Base-by-base conservation (phyloP, 1,140 invertebrate species). In the Microplitis mediator region DNA sequence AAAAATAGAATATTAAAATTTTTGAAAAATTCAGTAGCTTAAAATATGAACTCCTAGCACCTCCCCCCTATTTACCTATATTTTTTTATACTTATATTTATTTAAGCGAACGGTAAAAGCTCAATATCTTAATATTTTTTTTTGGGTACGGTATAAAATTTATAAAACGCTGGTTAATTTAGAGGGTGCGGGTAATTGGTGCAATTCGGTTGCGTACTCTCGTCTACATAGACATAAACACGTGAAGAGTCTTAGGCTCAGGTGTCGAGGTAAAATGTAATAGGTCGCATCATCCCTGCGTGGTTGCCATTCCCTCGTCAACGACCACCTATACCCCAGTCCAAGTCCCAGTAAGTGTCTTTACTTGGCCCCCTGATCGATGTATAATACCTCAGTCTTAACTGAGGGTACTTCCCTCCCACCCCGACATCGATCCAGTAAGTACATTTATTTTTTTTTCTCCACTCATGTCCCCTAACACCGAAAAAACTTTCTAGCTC, bases 241-340 rank as follows among this genome's bases (percentile, higher is more conserved):
- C 8, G 39, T 23, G 23, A 45, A 11, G 39, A 11, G 39, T 50
- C 64, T 45, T 5, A 69, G 67, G 66, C 72, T 73, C 72, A 73
- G 72, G 72, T 73, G 72, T 69, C 60, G 60, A 56, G 13, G 64
- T 51, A 36, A 35, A 13, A 36, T 8, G 72, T 69, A 73, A 73
- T 73, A 73, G 72, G 58, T 56, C 13, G 71, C 64, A 72, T 72
- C 71, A 69, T 69, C 72, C 14, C 31, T 63, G 39, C 39, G 39
- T 45, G 39, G 0, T 23, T 45, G 39, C 39, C 39, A 45, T 45
- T 45, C 39, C 39, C 39, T 45, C 39, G 39, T 45, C 39, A 45
- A 45, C 39, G 39, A 45, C 39, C 39, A 45, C 6, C 39, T 45
- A 45, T 45, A 45, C 39, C 5, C 39, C 23, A 23, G 23, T 23